Conservation (phyloP, 1,140 invertebrate species). For the Carposina sasakii region DNA sequence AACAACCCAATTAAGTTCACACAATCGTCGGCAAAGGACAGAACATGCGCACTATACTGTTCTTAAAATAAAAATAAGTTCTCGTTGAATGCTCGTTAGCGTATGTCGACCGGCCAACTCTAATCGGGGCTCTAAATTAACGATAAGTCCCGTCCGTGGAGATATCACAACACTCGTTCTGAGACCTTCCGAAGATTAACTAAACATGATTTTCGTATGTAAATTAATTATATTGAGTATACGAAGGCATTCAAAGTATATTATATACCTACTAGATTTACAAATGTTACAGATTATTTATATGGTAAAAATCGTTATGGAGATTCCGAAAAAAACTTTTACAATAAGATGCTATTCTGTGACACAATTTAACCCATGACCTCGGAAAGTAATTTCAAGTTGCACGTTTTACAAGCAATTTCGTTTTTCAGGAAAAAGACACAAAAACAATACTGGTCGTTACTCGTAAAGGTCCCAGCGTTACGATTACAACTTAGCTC, state of each 20-base stretch:
- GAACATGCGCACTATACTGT: conserved; percentile 58
- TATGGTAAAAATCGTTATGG: neutral
- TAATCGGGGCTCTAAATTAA: conserved; percentile 69
- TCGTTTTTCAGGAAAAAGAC: conserved; percentile 14
- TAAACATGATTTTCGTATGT: conserved; percentile 56
- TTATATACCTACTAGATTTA: too few species aligned
- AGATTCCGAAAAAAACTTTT: neutral
- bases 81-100: conserved; percentile 65
- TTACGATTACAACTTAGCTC: conserved; percentile 27
- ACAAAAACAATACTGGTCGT: conserved; percentile 30
- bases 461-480: conserved; percentile 30
- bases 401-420: conserved; percentile 14
- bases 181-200: conserved; percentile 57
- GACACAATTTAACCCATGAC: conserved; percentile 24
- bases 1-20: conserved; percentile 61
- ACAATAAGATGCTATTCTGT: too few species aligned
- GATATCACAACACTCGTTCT: conserved; percentile 65
- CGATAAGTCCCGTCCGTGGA: conserved; percentile 57
- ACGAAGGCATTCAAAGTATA: too few species aligned
- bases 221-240: conserved; percentile 29
- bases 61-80: conserved; percentile 65
- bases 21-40: conserved; percentile 56
- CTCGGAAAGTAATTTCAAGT: conserved; percentile 15
- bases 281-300: neutral
- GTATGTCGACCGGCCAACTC: conserved; percentile 55